A percentile compares a stretch with the other conserved stretches of the same genome.
Evolutionary conservation across 2,113 vertebrate genomes (phyloP).

Genomic region (Sciurus niger): DNA sequence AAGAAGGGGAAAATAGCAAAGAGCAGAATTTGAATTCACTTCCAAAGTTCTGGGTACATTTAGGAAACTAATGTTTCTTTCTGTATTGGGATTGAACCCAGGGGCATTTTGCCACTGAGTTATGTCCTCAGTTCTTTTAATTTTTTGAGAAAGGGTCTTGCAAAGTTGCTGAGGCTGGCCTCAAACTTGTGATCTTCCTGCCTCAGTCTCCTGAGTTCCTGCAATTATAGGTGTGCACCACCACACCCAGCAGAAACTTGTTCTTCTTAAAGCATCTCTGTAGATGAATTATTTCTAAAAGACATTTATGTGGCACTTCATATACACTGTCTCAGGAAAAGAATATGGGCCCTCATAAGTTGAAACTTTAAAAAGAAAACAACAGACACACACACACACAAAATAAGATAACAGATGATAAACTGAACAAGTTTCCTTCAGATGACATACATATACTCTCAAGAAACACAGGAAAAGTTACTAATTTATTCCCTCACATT

Average conservation of each 20-base stretch:
- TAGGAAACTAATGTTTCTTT: slow-evolving; percentile 44
- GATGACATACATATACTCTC: background rate
- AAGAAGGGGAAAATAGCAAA: background rate
- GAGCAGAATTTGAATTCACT: slow-evolving; percentile 53
- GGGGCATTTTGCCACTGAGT: no score
- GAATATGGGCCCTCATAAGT: background rate
- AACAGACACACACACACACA: background rate
- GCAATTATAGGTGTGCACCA: no score
- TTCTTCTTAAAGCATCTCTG: background rate
- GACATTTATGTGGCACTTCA: slow-evolving; percentile 6
- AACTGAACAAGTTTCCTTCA: slow-evolving; percentile 39
- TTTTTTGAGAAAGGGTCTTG: no score
- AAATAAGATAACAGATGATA: background rate
- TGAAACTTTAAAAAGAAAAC: slow-evolving; percentile 46
- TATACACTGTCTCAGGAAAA: slow-evolving; percentile 41
- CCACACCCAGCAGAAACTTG: no score
- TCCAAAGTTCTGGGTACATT: slow-evolving; percentile 43
- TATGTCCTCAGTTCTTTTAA: no score
- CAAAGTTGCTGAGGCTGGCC: no score
- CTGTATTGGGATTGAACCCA: no score
- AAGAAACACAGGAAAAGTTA: slow-evolving; percentile 42
- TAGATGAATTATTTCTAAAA: slow-evolving; percentile 42
- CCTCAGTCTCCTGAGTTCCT: no score
- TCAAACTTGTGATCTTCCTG: no score
- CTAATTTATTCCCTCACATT: slow-evolving; percentile 52